Conservation (phyloP, 2,888 invertebrate genomes). For the Oasisia sp. region DNA sequence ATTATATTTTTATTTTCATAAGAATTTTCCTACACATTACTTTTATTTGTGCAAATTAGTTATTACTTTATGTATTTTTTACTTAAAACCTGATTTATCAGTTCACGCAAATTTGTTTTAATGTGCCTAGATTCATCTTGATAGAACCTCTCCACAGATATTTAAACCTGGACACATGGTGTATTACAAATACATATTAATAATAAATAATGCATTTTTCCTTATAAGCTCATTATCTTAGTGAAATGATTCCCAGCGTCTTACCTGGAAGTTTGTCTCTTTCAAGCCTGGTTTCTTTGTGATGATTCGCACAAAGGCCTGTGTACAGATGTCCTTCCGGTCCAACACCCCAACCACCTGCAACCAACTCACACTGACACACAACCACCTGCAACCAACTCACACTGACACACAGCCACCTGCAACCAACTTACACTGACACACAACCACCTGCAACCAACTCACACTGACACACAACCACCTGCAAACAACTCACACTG, state of each 20-base stretch:
- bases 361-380: not conserved
- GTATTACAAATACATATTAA: not conserved
- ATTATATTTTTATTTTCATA: not conserved
- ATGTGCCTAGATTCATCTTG: too few relatives aligned
- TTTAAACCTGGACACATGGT: not conserved
- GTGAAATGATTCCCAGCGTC: not conserved
- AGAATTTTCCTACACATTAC: not conserved
- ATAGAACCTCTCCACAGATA: not conserved
- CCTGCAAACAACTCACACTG: not conserved
- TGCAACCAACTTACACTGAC: not conserved
- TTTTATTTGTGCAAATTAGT: too few relatives aligned
- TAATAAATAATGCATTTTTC: not conserved
- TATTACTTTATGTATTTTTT: too few relatives aligned
- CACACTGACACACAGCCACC: not conserved
- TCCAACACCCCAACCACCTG: conserved; percentile 65
- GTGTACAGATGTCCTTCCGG: conserved; percentile 75
- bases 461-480: not conserved
- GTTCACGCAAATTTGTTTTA: too few relatives aligned
- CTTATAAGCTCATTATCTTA: not conserved
- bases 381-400: not conserved
- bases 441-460: not conserved
- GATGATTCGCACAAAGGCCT: conserved; percentile 77
- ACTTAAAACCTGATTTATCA: too few relatives aligned
- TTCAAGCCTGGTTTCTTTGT: conserved; percentile 86
- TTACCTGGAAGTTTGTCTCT: conserved; percentile 87